phyloP scores from a whole-genome alignment of 2,113 vertebrate genomes.

The Diadophis punctatus region DNA sequence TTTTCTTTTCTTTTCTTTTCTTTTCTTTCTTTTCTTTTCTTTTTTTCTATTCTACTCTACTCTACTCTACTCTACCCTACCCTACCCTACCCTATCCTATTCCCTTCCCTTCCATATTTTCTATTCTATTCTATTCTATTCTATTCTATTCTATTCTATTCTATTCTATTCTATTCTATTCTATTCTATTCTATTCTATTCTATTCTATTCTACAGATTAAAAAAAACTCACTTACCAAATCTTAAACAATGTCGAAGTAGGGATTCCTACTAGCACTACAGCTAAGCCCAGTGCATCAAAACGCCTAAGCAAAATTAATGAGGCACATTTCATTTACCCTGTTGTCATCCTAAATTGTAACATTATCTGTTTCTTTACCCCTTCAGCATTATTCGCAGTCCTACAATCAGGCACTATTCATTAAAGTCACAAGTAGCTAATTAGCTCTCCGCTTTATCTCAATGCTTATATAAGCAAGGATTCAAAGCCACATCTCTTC shows the following conservation, averaged over 20 bases:
- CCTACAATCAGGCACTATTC: conserved; percentile 19
- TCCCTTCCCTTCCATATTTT: no score
- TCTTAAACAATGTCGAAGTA: conserved; percentile 7
- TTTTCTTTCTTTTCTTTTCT: no score
- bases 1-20: no score
- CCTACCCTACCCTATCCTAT: no score
- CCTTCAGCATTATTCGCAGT: conserved; percentile 1
- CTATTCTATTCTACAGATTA: neutral
- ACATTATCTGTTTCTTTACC: neutral
- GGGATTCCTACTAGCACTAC: conserved; percentile 1
- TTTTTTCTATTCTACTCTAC: no score
- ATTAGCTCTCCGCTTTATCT: conserved; percentile 52
- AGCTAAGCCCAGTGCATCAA: conserved; percentile 33
- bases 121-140: no score
- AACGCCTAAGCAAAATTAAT: conserved; percentile 34
- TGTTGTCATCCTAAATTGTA: conserved; percentile 17
- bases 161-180: no score
- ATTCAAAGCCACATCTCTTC: conserved; percentile 10
- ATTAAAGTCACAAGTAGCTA: conserved; percentile 43
- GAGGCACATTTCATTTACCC: conserved; percentile 15
- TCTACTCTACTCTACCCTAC: no score
- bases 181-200: no score
- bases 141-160: no score
- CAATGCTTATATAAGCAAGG: conserved; percentile 34
- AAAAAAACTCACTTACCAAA: conserved; percentile 28